Conservation (phyloP, 2,113 vertebrate genomes). For the Phrynocephalus versicolor region DNA sequence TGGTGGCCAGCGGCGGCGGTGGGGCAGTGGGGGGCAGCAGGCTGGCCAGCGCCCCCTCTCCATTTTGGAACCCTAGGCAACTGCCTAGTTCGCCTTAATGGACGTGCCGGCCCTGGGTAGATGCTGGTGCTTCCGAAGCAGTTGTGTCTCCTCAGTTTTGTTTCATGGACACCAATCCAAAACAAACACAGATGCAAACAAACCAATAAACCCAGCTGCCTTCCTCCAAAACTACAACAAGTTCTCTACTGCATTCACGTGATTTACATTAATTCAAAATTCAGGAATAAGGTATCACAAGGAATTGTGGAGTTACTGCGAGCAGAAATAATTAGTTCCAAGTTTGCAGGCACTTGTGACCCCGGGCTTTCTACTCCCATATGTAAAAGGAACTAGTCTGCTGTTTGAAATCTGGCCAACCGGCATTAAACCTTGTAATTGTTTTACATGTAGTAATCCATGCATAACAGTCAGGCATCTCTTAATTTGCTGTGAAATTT, state of each 20-base stretch:
- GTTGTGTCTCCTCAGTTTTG: not conserved
- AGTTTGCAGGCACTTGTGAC: not conserved
- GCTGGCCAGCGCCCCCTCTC: no score
- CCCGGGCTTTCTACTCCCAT: not conserved
- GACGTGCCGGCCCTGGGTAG: no score
- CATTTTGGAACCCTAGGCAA: no score
- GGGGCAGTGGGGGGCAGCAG: no score
- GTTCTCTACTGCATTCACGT: not conserved
- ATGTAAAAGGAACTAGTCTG: not conserved
- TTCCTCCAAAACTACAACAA: not conserved
- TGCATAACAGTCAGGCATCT: not conserved
- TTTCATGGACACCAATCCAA: not conserved
- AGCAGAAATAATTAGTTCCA: not conserved
- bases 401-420: not conserved
- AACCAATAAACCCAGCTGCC: no score
- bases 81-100: no score
- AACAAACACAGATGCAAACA: not conserved
- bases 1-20: no score
- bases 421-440: not conserved
- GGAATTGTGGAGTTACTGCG: not conserved
- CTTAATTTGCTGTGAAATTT: not conserved
- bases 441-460: not conserved
- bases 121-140: not conserved
- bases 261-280: not conserved
- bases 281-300: not conserved